phyloP scores from a whole-genome alignment of 2,113 vertebrate species.

The Platanista minor region DNA sequence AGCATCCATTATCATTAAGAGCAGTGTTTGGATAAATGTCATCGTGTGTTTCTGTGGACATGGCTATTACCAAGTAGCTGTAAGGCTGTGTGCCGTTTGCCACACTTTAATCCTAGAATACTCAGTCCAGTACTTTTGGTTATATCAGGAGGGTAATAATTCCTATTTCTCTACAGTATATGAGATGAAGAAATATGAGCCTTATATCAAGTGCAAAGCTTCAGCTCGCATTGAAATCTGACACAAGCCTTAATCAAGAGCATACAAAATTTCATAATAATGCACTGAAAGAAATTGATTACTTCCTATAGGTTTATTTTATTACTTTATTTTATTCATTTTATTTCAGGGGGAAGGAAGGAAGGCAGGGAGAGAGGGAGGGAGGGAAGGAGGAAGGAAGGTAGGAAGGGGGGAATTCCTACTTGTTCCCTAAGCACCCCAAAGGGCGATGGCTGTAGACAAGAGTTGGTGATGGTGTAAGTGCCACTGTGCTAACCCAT shows the following conservation, averaged over 20 bases:
- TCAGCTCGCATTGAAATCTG: background rate
- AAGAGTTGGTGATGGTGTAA: background rate
- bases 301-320: background rate
- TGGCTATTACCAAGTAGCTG: background rate
- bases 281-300: background rate
- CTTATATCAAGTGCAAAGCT: background rate
- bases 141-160: background rate
- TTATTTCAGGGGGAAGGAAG: background rate
- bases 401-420: too few relatives aligned
- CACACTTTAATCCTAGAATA: background rate
- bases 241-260: background rate
- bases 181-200: background rate
- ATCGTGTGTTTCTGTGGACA: background rate
- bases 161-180: background rate
- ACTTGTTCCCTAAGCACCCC: background rate
- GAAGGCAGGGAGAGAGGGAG: accelerated
- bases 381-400: too few relatives aligned
- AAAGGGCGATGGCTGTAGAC: background rate
- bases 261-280: background rate
- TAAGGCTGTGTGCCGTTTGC: background rate
- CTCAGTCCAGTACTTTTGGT: background rate
- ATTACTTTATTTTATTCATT: background rate
- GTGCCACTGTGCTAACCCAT: too few relatives aligned
- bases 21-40: background rate
- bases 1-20: background rate